A percentile compares a stretch with the other conserved stretches of the same genome.
Evolutionary conservation across 2,113 vertebrate species (phyloP).

Genomic region (Prionailurus bengalensis): DNA sequence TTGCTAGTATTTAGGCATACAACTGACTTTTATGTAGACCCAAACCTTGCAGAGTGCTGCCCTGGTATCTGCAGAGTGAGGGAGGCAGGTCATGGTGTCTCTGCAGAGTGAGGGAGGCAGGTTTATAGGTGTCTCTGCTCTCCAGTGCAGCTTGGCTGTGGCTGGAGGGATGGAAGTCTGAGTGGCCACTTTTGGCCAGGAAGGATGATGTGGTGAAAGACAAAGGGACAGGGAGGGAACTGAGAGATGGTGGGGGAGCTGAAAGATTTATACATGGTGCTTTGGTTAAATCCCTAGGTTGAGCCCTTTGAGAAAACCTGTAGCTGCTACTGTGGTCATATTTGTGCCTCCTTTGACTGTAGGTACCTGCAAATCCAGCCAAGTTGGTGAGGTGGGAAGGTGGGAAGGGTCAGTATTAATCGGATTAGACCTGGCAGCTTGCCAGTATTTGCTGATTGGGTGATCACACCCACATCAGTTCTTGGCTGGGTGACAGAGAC

Average conservation of each 20-base stretch:
- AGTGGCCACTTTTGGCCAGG: neutral
- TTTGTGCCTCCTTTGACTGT: neutral
- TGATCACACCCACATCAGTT: neutral
- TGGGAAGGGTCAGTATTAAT: neutral
- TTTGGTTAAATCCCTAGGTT: neutral
- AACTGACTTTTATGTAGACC: neutral
- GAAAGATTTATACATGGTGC: neutral
- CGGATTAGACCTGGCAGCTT: neutral
- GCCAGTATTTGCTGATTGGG: neutral
- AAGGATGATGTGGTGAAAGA: neutral
- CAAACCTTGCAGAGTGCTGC: too few relatives aligned
- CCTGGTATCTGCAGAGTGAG: neutral
- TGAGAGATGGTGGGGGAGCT: neutral
- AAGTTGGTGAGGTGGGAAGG: neutral
- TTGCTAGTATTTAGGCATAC: neutral
- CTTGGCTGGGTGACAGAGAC: neutral
- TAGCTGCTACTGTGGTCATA: neutral
- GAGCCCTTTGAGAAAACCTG: neutral
- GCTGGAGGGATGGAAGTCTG: neutral
- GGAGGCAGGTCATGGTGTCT: neutral
- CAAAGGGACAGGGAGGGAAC: neutral
- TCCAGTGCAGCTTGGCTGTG: neutral
- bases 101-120: neutral
- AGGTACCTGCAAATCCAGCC: neutral
- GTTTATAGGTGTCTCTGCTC: neutral